Percentiles rank a stretch among this genome's conserved stretches.
Evolutionary conservation across 2,797 vertebrate genomes (phyloP).

Genomic region (Acipenser ruthenus): DNA sequence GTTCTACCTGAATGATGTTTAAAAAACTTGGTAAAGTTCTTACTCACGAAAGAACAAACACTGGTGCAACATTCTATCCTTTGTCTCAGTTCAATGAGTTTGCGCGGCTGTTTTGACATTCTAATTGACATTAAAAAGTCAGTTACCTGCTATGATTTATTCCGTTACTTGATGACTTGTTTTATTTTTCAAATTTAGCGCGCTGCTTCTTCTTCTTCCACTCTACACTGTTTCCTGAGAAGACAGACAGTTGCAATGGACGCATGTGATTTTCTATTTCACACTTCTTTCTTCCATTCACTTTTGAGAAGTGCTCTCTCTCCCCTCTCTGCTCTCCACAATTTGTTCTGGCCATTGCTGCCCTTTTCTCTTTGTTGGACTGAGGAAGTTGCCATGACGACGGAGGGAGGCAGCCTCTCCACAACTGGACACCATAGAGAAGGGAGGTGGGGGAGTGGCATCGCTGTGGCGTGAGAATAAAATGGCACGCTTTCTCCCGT

Average conservation of each 20-base stretch:
- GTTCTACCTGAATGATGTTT: too few relatives aligned
- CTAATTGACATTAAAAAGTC: too few relatives aligned
- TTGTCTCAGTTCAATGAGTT: too few relatives aligned
- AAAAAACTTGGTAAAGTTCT: too few relatives aligned
- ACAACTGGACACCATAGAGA: constrained; percentile 31
- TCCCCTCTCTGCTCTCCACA: constrained; percentile 13
- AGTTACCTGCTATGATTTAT: constrained; percentile 7
- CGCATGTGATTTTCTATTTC: not conserved
- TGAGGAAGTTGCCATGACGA: constrained; percentile 52
- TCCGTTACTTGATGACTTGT: constrained; percentile 9
- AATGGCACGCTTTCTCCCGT: too few relatives aligned
- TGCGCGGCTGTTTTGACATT: too few relatives aligned
- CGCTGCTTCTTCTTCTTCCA: constrained; percentile 12
- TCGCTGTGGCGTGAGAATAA: not conserved
- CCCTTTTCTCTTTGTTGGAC: constrained; percentile 27
- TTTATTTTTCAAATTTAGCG: constrained; percentile 43
- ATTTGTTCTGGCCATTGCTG: constrained; percentile 23
- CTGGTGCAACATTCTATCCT: too few relatives aligned
- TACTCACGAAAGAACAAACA: too few relatives aligned
- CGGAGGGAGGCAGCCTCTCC: constrained; percentile 32
- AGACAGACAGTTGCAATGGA: not conserved
- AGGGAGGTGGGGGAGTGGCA: constrained; percentile 18
- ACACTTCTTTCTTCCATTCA: not conserved
- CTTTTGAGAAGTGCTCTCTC: not conserved
- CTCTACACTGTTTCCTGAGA: constrained; percentile 8